Conservation (phyloP, 2,113 vertebrate species). For the Ornithorhynchus anatinus region DNA sequence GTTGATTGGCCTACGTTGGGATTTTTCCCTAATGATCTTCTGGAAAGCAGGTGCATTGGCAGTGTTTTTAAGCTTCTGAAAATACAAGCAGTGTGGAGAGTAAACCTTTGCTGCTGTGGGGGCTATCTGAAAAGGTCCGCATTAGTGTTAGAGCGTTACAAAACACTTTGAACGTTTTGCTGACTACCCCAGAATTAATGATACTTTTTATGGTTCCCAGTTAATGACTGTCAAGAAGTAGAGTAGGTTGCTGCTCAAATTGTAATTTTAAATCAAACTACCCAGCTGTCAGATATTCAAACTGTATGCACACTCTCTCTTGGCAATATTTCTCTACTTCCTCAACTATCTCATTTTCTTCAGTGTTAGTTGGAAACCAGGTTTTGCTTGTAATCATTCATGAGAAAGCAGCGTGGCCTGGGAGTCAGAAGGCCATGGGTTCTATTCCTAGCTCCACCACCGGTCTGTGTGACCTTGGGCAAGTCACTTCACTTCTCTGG, state of each 20-base stretch:
- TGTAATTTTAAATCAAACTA: constrained; percentile 65
- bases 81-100: constrained; percentile 56
- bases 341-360: constrained; percentile 8
- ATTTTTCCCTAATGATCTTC: constrained; percentile 73
- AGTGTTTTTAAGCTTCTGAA: constrained; percentile 60
- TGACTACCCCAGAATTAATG: constrained; percentile 63
- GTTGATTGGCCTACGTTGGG: constrained; percentile 63
- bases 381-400: too few species aligned
- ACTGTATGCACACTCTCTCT: not conserved
- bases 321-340: not conserved
- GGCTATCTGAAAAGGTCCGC: constrained; percentile 41
- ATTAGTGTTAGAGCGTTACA: constrained; percentile 63
- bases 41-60: constrained; percentile 73
- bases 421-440: too few species aligned
- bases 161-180: constrained; percentile 69
- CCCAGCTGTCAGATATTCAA: constrained; percentile 44
- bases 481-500: too few species aligned
- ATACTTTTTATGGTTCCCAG: constrained; percentile 40
- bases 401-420: too few species aligned
- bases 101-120: constrained; percentile 52
- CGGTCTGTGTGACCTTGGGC: too few species aligned
- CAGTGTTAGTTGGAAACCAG: constrained; percentile 7
- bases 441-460: too few species aligned
- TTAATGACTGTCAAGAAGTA: constrained; percentile 63
- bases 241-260: constrained; percentile 54